Conservation (phyloP, 2,888 invertebrate genomes). For the Torymus auratus region DNA sequence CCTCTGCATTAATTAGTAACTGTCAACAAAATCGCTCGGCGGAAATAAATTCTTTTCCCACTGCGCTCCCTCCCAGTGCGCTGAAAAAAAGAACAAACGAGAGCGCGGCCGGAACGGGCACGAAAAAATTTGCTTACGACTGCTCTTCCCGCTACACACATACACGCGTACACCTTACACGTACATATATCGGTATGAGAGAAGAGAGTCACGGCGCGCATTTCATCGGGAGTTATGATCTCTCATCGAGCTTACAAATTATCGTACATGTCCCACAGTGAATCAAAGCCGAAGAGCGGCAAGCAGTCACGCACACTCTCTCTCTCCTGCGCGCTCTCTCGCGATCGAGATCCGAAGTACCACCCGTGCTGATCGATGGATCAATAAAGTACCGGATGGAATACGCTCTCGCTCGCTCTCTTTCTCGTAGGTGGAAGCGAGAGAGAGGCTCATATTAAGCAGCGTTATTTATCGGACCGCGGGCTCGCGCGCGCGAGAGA, state of each 20-base stretch:
- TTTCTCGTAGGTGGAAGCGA: conserved; percentile 18
- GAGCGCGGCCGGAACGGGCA: background rate
- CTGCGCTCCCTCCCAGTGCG: background rate
- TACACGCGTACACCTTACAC: background rate
- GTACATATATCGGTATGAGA: background rate
- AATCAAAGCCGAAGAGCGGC: conserved; percentile 51
- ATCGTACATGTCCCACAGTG: conserved; percentile 59
- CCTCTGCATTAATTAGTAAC: conserved; percentile 38
- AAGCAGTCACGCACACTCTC: conserved; percentile 45
- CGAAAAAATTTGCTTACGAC: conserved; percentile 53
- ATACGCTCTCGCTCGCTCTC: background rate
- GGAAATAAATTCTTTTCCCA: conserved; percentile 26
- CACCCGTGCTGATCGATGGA: conserved; percentile 68
- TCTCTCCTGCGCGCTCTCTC: background rate
- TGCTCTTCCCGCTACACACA: background rate
- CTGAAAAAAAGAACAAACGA: conserved; percentile 2
- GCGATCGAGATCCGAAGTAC: conserved; percentile 52
- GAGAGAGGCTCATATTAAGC: conserved; percentile 70
- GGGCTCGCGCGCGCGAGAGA: conserved; percentile 6
- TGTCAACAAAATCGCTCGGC: conserved; percentile 30
- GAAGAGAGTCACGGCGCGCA: conserved; percentile 49
- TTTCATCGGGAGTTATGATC: conserved; percentile 59
- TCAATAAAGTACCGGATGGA: conserved; percentile 58
- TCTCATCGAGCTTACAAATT: conserved; percentile 61
- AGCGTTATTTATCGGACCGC: conserved; percentile 72